phyloP scores from a whole-genome alignment of 2,113 vertebrate genomes.

The Malaclemys terrapin region DNA sequence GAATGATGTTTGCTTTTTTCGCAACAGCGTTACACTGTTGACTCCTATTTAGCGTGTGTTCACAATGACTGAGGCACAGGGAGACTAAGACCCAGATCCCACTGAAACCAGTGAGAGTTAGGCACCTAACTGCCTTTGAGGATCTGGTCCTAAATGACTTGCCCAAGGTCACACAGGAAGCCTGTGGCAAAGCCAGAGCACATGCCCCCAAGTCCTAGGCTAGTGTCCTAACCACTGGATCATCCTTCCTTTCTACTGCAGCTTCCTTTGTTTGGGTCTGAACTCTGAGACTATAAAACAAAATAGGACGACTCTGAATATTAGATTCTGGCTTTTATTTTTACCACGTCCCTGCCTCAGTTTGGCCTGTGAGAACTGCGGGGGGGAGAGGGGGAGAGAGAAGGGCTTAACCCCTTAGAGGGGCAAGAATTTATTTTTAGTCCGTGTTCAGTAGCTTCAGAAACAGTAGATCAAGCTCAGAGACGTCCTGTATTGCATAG shows the following conservation, averaged over 20 bases:
- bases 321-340: background rate
- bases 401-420: background rate
- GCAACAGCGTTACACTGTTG: no score
- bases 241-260: background rate
- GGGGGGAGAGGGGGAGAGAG: no score
- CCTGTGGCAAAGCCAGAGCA: background rate
- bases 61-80: no score
- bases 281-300: background rate
- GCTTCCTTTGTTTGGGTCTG: background rate
- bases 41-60: no score
- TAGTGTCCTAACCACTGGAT: background rate
- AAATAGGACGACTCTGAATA: background rate
- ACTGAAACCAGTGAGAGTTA: background rate
- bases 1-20: no score
- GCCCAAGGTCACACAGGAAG: background rate
- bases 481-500: background rate
- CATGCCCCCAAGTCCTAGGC: background rate
- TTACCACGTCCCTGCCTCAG: background rate
- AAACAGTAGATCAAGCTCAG: background rate
- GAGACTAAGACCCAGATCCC: no score
- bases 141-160: background rate
- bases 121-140: background rate
- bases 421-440: background rate
- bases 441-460: background rate
- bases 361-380: background rate